A percentile compares a stretch with the other conserved stretches of the same genome.
Evolutionary conservation across 2,888 invertebrate species (phyloP).

Genomic region (Malthinus seriepunctatus): DNA sequence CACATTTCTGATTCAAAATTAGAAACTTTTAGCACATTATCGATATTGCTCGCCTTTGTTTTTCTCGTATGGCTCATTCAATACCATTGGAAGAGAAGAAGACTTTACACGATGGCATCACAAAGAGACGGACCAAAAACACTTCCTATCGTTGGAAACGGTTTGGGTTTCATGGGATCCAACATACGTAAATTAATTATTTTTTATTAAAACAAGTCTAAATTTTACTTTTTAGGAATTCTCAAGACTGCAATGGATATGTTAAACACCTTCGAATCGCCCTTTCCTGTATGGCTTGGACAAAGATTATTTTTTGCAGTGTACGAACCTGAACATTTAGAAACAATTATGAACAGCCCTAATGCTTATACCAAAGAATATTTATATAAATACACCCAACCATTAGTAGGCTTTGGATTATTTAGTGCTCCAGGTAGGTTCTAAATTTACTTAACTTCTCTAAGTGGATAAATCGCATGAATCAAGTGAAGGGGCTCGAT

Average conservation of each 20-base stretch:
- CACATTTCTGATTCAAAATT: no score
- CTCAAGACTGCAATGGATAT: not conserved
- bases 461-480: no score
- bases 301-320: conserved; percentile 17
- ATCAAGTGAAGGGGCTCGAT: no score
- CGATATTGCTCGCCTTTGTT: conserved; percentile 1
- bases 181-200: conserved; percentile 20
- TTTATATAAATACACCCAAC: conserved; percentile 25
- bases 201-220: not conserved
- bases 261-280: not conserved
- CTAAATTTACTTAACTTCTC: no score
- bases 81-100: conserved; percentile 37
- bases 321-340: conserved; percentile 26
- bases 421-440: conserved; percentile 33
- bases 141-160: conserved; percentile 40
- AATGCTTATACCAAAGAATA: conserved; percentile 28
- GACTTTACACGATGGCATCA: conserved; percentile 33
- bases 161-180: conserved; percentile 35
- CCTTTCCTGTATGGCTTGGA: conserved; percentile 25
- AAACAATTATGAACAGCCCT: conserved; percentile 26
- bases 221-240: conserved; percentile 2
- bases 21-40: not conserved
- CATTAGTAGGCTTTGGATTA: conserved; percentile 30
- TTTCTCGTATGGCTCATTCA: conserved; percentile 32
- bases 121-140: conserved; percentile 38